Conservation (phyloP, 2,113 vertebrate species). For the Etia nguti region DNA sequence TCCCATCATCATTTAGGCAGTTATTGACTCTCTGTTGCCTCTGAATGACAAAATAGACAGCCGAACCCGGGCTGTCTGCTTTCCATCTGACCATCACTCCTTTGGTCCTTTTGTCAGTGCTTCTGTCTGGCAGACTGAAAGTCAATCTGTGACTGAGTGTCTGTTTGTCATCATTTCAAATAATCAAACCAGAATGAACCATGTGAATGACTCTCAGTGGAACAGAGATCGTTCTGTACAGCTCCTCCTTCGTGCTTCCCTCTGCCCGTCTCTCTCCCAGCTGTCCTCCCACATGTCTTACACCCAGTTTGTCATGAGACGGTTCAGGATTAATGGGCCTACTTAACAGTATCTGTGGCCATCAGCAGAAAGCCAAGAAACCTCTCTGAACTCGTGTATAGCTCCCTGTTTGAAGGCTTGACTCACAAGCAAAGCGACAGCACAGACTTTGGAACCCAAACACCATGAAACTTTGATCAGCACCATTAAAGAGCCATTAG, state of each 20-base stretch:
- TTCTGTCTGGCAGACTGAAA: neutral
- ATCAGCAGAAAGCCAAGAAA: neutral
- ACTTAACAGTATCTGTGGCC: neutral
- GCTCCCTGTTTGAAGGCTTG: neutral
- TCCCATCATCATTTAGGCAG: neutral
- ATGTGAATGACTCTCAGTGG: neutral
- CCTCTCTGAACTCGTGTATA: neutral
- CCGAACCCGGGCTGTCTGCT: rapidly evolving
- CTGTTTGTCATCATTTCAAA: neutral
- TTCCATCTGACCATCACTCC: neutral
- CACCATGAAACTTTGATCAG: slow-evolving; percentile 4
- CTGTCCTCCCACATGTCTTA: slow-evolving; percentile 4
- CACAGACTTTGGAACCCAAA: neutral
- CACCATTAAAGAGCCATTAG: slow-evolving; percentile 8
- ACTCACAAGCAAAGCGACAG: rapidly evolving
- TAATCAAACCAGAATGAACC: neutral
- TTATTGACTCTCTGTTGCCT: neutral
- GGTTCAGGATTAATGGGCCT: slow-evolving; percentile 7
- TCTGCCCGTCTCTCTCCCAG: neutral
- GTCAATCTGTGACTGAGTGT: neutral
- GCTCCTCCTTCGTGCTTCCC: neutral
- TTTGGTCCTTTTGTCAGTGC: neutral
- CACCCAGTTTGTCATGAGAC: neutral
- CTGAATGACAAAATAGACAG: neutral
- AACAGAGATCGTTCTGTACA: neutral